These are phyloP conservation scores for Aspidiotus destructor DNA, from an alignment of 2,888 invertebrate species.

Conservation along the genomic window DNA sequence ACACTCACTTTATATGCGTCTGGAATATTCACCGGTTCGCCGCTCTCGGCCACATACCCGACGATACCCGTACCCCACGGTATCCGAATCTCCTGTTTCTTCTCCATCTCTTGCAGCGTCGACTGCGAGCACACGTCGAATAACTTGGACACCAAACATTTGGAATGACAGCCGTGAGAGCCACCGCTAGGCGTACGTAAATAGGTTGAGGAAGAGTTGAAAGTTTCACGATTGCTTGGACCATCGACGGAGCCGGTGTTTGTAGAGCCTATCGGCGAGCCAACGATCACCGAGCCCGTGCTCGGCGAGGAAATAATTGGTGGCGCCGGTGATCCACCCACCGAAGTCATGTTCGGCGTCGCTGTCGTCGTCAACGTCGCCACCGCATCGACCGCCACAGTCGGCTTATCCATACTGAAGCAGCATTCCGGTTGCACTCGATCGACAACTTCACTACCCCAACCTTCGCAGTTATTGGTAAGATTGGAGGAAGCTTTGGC, in stretches of 20 bases:
- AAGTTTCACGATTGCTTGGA: slow-evolving; percentile 20
- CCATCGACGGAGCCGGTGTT: slow-evolving; percentile 36
- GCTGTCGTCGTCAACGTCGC: slow-evolving; percentile 1
- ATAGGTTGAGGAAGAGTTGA: slow-evolving; percentile 34
- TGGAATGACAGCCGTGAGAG: slow-evolving; percentile 41
- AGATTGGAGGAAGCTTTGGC: slow-evolving; percentile 29
- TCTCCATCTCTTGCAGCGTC: slow-evolving; percentile 84
- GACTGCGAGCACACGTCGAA: slow-evolving; percentile 92
- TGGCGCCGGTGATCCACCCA: neutral
- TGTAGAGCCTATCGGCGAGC: slow-evolving; percentile 37
- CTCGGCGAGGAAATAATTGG: slow-evolving; percentile 35
- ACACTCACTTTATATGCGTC: slow-evolving; percentile 77
- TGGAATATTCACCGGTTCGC: slow-evolving; percentile 86
- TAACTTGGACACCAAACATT: slow-evolving; percentile 81
- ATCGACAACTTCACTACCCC: slow-evolving; percentile 5
- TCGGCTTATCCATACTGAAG: slow-evolving; percentile 33
- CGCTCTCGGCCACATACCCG: slow-evolving; percentile 86
- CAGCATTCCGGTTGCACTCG: slow-evolving; percentile 35
- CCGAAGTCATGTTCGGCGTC: slow-evolving; percentile 8
- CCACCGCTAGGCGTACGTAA: slow-evolving; percentile 19
- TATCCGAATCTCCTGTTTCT: slow-evolving; percentile 82
- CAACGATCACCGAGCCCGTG: slow-evolving; percentile 36
- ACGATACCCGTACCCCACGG: slow-evolving; percentile 94
- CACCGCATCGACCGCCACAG: slow-evolving; percentile 2
- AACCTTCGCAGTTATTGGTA: neutral